Base-by-base conservation (phyloP, 2,113 vertebrate genomes). In the Struthio camelus region DNA sequence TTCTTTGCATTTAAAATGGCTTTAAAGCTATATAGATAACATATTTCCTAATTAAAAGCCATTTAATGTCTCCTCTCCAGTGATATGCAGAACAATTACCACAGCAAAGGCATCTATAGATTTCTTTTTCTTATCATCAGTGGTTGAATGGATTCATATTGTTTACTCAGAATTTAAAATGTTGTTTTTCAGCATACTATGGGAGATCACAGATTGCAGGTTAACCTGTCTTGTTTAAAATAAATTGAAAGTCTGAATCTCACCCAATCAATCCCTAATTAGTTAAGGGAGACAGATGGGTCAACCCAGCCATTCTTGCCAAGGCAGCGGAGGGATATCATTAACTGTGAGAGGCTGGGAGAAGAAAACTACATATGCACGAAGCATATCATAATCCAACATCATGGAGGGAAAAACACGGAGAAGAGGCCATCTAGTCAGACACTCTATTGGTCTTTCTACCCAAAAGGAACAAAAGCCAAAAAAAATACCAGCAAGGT, bases 241-340 rank as follows among this genome's bases (percentile, higher is more conserved):
- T 59, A 91, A 80, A 89, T 87, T 58, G 54, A 27, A 91, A 94
- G 32, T 56, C 87, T 97, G 93, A 89, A 91, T 95, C 56, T 77
- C 61, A 86, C 38, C 51, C 90, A 93, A 65, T 90, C 44, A 91
- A 91, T 71, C 46, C 32, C 54, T 90, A 89, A 95, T 85, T 87
- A 80, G 53, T 66, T 91, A 78, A 93, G 50, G 34, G 40, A 96
- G 79, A 85, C 89, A 96, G 91, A 96, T 89, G 78, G 86, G 89
- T 91, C 66, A 92, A 58, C 16, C 24, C 46, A 95, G 50, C 8
- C 81, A 71, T 70, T 71, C 81, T 73, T 87, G 91, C 84, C 81
- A 96, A 89, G n/a, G 32, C 32, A 85, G 9, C 54, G 59, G 40
- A 93, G 28, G 11, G 32, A 8, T 93, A 59, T 64, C 66, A 64